phyloP scores from a whole-genome alignment of 2,113 vertebrate genomes.

The Platichthys stellatus region DNA sequence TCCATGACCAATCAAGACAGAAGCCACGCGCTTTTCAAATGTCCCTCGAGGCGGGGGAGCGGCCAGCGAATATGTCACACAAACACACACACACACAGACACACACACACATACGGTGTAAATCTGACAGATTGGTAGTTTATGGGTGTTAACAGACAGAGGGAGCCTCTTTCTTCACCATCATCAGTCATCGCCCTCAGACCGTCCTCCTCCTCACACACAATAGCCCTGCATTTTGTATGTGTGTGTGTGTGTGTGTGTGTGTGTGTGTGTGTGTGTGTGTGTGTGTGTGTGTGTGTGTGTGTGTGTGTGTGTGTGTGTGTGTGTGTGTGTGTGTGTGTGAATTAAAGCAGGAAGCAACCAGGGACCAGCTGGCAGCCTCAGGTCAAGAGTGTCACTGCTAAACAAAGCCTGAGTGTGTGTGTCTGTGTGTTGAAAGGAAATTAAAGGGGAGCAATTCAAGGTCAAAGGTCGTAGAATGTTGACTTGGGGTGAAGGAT shows the following conservation, averaged over 20 bases:
- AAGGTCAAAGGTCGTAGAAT: conserved; percentile 55
- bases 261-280: conserved; percentile 1
- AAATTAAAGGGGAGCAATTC: conserved; percentile 42
- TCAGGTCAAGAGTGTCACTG: conserved; percentile 48
- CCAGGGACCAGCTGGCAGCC: conserved; percentile 25
- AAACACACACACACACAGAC: conserved; percentile 36
- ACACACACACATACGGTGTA: conserved; percentile 32
- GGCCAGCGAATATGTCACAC: conserved; percentile 46
- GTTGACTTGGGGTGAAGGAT: conserved; percentile 38
- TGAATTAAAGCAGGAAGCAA: conserved; percentile 55
- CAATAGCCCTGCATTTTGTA: background rate
- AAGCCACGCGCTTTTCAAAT: conserved; percentile 77
- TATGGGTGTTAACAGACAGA: conserved; percentile 80
- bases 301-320: conserved; percentile 20
- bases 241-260: conserved; percentile 21
- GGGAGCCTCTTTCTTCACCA: conserved; percentile 70
- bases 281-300: conserved; percentile 1
- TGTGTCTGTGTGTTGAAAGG: conserved; percentile 22
- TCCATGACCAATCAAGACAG: conserved; percentile 76
- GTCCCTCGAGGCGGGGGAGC: conserved; percentile 61
- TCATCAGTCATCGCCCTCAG: conserved; percentile 70
- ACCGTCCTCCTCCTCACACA: conserved; percentile 47
- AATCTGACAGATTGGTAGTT: conserved; percentile 78
- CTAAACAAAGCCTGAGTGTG: conserved; percentile 49
- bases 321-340: background rate